Conservation (phyloP, 1,140 invertebrate species). For the silkworm (Bombyx mori) region DNA sequence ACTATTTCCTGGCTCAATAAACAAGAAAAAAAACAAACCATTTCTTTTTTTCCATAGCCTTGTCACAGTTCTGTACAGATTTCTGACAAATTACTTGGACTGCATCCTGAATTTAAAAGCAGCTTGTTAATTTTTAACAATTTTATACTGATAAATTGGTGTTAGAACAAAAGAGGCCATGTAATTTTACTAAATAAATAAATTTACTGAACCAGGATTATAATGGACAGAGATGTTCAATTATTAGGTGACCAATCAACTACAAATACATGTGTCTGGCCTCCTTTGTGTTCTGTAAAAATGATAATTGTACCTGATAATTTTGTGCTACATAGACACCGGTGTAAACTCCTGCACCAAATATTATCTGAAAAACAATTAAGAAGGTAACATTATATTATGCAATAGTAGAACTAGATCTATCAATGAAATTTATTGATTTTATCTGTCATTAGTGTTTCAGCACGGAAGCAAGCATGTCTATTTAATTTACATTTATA, state of each 20-base stretch:
- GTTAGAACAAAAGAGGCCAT: conserved; percentile 50
- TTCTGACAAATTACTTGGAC: conserved; percentile 37
- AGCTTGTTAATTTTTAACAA: conserved; percentile 9
- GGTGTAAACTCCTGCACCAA: conserved; percentile 82
- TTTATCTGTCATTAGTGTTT: no score
- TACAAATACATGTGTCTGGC: conserved; percentile 22
- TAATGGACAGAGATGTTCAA: background rate
- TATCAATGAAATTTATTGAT: no score
- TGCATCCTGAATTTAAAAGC: conserved; percentile 44
- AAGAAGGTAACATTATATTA: background rate
- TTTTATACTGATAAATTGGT: conserved; percentile 6
- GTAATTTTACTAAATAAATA: conserved; percentile 13
- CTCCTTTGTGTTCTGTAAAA: conserved; percentile 29
- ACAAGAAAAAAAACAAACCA: conserved; percentile 41
- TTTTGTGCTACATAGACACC: conserved; percentile 87
- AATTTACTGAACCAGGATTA: conserved; percentile 37
- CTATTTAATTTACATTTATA: no score
- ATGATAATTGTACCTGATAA: conserved; percentile 77
- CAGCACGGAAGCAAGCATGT: no score
- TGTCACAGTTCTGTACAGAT: conserved; percentile 41
- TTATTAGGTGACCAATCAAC: background rate
- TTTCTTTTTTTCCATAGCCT: conserved; percentile 39
- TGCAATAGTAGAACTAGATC: no score
- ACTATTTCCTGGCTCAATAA: conserved; percentile 35
- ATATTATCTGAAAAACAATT: conserved; percentile 76